Base-by-base conservation (phyloP, 2,888 invertebrate species). In the Ferrisia virgata region DNA sequence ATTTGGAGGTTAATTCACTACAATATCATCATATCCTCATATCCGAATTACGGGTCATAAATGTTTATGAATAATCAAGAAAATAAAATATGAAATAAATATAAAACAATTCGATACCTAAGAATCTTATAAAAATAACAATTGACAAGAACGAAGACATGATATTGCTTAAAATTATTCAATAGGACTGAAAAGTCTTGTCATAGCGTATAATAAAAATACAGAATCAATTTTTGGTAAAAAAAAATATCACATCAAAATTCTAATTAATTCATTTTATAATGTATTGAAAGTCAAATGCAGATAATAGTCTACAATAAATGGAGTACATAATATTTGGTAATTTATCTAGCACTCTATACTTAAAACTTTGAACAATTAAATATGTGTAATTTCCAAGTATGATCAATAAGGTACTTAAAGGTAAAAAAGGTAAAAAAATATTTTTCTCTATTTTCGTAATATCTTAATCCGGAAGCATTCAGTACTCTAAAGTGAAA, bases 71-170 rank as follows among this genome's bases (percentile, higher is more conserved):
- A 53, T 53, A 47, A n/a, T 5, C 5, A 43, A 9, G 5, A 43
- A 53, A 53, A 64, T 64, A 64, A 64, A 28, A 25, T 64, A 28
- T 64, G 11, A 64, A 64, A 64, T 64, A 80, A 33, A 80, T 82
- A 9, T 40, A 79, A 31, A 22, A 47, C 40, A 84, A 18, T n/a
- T n/a, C n/a, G n/a, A n/a, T n/a, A 33, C 15, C 36, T 28, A 58
- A 78, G 28, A 76, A 53, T 15, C 58, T 40, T n/a, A 82, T n/a
- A n/a, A n/a, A 33, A 85, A 28, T 40, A 11, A 76, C 13, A 39
- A 33, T 76, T 28, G 53, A 82, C 36, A 43, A 13, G 47, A 69
- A 69, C 69, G 9, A 69, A 43, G 11, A 22, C 31, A 76, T n/a
- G n/a, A 39, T 33, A 13, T 11, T 40, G 76, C 69, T 22, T 82